Base-by-base conservation (phyloP, 1,140 invertebrate species). In the Drosophila santomea region DNA sequence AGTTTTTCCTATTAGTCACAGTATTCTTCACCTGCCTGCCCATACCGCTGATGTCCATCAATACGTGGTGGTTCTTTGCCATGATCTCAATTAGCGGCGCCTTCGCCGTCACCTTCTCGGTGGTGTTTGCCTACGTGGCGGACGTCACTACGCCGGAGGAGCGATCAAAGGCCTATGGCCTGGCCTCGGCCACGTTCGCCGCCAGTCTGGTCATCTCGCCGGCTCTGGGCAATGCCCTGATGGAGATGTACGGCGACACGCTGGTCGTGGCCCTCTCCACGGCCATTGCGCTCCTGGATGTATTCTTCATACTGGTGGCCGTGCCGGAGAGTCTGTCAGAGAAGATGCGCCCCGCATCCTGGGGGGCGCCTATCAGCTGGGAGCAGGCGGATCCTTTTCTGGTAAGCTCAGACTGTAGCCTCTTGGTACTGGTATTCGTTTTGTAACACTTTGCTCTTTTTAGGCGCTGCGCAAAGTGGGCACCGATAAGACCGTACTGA, bases 41-140 rank as follows among this genome's bases (percentile, higher is more conserved):
- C 41, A 99, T 99, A 92, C 99, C 99, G 55, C 94, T 99, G 55
- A 99, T 99, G 97, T 98, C 97, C 91, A 97, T 99, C 90, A 99
- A 99, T 94, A 98, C 98, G 52, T 99, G 98, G 97, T 99, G 98
- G 98, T 99, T 99, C 93, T 99, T 99, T 94, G 98, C 98, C 51
- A 98, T 99, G 96, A 98, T 99, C 93, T 98, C 97, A 83, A 98
- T 99, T 92, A 99, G 98, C 74, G 99, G 99, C 62, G 96, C 99
- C 67, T 99, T 99, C 93, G 98, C 99, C 55, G 99, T 99, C 54
- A 99, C 99, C 45, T 99, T 99, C 93, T 98, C 97, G 55, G 98
- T 99, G 63, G 98, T 99, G 25, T 99, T 99, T 94, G 98, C 99
- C 17, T 99, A 99, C 93, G 99, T 99, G 61, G 99, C 99, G 39